Conservation (phyloP, 1,140 invertebrate species). For the Trichonephila clavata region DNA sequence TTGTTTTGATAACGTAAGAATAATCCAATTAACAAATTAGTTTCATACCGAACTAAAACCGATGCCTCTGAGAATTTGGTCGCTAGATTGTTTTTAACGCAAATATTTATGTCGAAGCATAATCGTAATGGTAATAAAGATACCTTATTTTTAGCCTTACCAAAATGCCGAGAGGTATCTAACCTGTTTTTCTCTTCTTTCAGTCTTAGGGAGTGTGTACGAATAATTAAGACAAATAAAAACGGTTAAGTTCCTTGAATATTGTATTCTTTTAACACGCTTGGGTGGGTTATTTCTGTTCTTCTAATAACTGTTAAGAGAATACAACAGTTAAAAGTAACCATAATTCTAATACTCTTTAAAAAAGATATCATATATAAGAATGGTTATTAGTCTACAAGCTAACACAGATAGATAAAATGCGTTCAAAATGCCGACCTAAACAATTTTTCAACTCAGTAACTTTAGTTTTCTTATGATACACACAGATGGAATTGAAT, state of each 20-base stretch:
- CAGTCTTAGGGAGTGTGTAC: neutral
- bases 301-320: too few species aligned
- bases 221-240: neutral
- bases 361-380: too few species aligned
- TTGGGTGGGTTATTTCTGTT: neutral
- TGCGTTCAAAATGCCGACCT: too few species aligned
- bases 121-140: neutral
- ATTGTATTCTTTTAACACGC: neutral
- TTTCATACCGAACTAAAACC: neutral
- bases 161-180: neutral
- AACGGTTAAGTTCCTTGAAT: neutral
- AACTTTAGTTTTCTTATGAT: too few species aligned
- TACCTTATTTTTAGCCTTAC: neutral
- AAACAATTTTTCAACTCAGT: too few species aligned
- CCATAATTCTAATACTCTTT: too few species aligned
- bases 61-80: slow-evolving; percentile 18
- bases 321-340: too few species aligned
- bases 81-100: slow-evolving; percentile 6
- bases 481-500: too few species aligned
- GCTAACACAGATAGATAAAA: too few species aligned
- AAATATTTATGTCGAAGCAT: neutral
- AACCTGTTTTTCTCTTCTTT: neutral
- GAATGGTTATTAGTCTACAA: too few species aligned
- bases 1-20: slow-evolving; percentile 15
- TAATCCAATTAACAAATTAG: slow-evolving; percentile 46